Percentiles rank a stretch among this genome's conserved stretches.
phyloP scores from a whole-genome alignment of 2,113 vertebrate species.

The Antigone vipio region DNA sequence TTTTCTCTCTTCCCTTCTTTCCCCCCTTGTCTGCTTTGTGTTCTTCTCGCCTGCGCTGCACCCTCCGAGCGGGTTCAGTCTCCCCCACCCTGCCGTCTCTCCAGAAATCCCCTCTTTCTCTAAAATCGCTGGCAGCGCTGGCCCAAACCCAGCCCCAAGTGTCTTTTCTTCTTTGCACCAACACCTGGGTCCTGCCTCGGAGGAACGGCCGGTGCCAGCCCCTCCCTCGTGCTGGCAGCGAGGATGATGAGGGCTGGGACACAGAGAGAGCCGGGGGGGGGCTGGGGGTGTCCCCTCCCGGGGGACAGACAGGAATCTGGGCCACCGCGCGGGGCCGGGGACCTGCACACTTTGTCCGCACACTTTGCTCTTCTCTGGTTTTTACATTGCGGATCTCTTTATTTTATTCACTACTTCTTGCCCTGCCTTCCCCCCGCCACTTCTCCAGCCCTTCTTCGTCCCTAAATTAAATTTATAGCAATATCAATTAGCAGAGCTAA shows the following conservation, averaged over 20 bases:
- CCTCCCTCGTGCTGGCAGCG: background rate
- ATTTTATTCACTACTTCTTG: background rate
- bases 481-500: conserved; percentile 55
- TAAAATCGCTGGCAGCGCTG: background rate
- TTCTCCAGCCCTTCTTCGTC: background rate
- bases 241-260: background rate
- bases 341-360: background rate
- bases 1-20: background rate
- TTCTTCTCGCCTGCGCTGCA: background rate
- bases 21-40: background rate
- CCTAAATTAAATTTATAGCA: conserved; percentile 55
- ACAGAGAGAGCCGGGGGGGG: too few relatives aligned
- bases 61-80: background rate
- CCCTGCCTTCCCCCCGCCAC: background rate
- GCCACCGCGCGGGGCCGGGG: background rate
- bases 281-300: background rate
- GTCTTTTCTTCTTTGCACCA: background rate
- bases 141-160: background rate
- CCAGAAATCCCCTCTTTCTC: background rate
- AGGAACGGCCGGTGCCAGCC: background rate
- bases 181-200: background rate
- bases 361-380: background rate
- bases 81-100: background rate
- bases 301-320: background rate
- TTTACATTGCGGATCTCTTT: background rate